A percentile compares a stretch with the other conserved stretches of the same genome.
phyloP scores from a whole-genome alignment of 2,113 vertebrate genomes.

The Naja naja region DNA sequence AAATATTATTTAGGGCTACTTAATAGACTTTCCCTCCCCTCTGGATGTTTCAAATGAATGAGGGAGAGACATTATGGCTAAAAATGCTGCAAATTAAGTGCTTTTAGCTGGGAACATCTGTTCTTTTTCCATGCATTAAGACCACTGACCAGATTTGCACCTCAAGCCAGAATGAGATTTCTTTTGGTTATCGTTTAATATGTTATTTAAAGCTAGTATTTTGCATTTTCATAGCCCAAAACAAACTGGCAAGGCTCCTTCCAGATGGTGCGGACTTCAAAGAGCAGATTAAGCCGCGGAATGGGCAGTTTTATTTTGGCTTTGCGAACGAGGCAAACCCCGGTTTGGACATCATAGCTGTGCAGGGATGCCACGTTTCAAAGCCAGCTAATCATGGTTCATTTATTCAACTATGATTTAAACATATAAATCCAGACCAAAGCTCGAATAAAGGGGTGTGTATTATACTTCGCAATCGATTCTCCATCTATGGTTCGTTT shows the following conservation, averaged over 20 bases:
- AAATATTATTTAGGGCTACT: neutral
- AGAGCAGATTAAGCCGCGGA: neutral
- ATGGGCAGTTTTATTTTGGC: neutral
- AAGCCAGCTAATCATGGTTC: neutral
- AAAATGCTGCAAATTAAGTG: neutral
- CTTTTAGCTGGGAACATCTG: neutral
- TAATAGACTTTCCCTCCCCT: neutral
- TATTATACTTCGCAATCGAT: neutral
- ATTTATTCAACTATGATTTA: neutral
- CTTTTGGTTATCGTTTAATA: neutral
- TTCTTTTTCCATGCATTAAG: neutral
- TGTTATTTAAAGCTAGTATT: neutral
- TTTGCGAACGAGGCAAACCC: neutral
- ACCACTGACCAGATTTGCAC: neutral
- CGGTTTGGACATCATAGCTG: fast-evolving
- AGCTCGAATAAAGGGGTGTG: neutral
- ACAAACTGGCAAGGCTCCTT: neutral
- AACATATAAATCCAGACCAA: neutral
- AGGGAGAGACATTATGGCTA: neutral
- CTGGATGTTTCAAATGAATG: neutral
- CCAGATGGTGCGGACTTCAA: neutral
- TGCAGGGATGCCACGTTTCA: neutral
- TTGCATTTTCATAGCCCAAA: neutral
- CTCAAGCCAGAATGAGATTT: neutral
- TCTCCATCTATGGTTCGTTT: neutral